Evolutionary conservation across 2,888 invertebrate species (phyloP), one percentile per base, ranked within the genome.

Genomic region (Crossocerus cetratus): DNA sequence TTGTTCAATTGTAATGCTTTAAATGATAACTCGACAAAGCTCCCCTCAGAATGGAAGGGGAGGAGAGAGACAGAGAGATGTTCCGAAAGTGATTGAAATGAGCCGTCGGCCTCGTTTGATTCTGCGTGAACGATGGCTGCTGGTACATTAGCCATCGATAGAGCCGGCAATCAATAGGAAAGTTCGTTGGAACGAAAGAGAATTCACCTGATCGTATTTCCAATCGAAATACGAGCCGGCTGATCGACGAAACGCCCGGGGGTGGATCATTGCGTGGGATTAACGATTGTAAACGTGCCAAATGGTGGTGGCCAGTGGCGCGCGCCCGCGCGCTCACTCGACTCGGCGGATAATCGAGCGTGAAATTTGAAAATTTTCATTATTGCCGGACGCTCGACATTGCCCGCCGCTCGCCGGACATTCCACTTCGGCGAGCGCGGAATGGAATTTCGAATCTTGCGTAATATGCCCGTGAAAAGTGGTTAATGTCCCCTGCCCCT

Each of bases 311-410:
- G 59, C 65, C 79, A 76, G 20, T 63, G 20, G 53, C 49, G 61
- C 2, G 32, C 32, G 32, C 32, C 8, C 32, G 32, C 32, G 32
- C 8, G 0, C 3, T 32, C 64, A 49, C 49, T 49, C 56, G 69
- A 32, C 57, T 49, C 74, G 78, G 74, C 75, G 84, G 79, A 89
- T 88, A 89, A 89, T 90, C 89, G 89, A 88, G 89, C 89, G 89
- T 89, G 85, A 90, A 90, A 90, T 90, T 90, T 89, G 85, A 88
- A 89, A 89, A 86, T 85, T 87, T 87, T 87, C 86, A 86, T 88
- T 88, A 86, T 84, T 75, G 66, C 62, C 43, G 65, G 58, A 58
- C 53, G 69, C 65, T 8, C 32, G 32, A 32, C 32, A 32, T 32
- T 32, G 32, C 32, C 32, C 32, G 32, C 32, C 32, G 32, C 32